These are phyloP conservation scores for Pholis gunnellus DNA, from an alignment of 2,113 vertebrate genomes.

Conservation along the genomic window DNA sequence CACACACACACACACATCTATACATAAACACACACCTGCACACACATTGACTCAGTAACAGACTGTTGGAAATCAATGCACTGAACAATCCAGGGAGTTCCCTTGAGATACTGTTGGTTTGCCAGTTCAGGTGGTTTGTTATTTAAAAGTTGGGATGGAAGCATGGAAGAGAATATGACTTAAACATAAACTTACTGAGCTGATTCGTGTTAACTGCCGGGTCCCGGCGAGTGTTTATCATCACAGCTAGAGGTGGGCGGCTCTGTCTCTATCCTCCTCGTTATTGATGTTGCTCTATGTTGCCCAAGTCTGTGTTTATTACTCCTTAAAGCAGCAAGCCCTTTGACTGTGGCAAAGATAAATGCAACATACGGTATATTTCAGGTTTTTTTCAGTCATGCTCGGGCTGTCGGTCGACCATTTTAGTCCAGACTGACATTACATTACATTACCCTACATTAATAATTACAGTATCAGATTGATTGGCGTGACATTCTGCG, in stretches of 20 bases:
- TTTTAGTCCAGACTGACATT: background rate
- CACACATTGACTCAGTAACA: conserved; percentile 15
- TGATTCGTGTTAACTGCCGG: conserved; percentile 5
- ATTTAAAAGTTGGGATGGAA: conserved; percentile 47
- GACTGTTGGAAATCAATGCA: conserved; percentile 54
- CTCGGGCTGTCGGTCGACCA: background rate
- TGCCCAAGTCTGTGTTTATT: background rate
- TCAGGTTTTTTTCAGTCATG: background rate
- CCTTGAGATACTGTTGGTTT: conserved; percentile 24
- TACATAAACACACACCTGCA: conserved; percentile 2
- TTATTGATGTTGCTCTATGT: conserved; percentile 16
- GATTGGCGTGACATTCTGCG: background rate
- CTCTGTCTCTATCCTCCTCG: conserved; percentile 10
- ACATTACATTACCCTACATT: no score
- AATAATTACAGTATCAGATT: background rate
- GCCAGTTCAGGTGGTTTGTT: conserved; percentile 37
- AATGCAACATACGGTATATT: background rate
- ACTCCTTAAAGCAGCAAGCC: background rate
- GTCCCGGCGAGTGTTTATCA: conserved; percentile 3
- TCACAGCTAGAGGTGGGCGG: conserved; percentile 1
- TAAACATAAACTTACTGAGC: conserved; percentile 23
- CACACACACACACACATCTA: conserved; percentile 27
- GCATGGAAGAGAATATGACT: conserved; percentile 17
- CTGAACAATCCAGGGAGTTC: conserved; percentile 37
- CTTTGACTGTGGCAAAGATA: background rate